Percentiles rank a stretch among this genome's conserved stretches.
Evolutionary conservation across 2,888 invertebrate species (phyloP).

Genomic region (Leuctra nigra): DNA sequence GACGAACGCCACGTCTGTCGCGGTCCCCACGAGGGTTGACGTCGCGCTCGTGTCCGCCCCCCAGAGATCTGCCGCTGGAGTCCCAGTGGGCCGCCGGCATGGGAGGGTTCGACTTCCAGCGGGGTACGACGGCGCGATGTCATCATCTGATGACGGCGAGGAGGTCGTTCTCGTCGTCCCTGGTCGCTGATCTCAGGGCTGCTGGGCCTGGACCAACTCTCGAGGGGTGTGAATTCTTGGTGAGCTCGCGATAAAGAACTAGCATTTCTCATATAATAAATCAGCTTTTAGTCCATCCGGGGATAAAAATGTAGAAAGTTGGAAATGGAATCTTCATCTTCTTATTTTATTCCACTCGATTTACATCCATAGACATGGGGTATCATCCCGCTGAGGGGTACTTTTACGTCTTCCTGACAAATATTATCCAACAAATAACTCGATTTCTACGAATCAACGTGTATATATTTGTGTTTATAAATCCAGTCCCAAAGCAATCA

Average conservation of each 20-base stretch:
- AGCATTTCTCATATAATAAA: neutral
- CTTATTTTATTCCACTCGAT: too few relatives aligned
- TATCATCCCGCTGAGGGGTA: too few relatives aligned
- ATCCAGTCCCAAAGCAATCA: too few relatives aligned
- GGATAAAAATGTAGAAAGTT: too few relatives aligned
- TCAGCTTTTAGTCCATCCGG: too few relatives aligned
- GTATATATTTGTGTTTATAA: too few relatives aligned
- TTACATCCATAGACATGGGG: too few relatives aligned
- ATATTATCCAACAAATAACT: too few relatives aligned
- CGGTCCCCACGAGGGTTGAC: constrained; percentile 22
- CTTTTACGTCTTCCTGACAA: too few relatives aligned
- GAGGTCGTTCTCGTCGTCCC: constrained; percentile 31
- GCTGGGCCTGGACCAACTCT: constrained; percentile 29
- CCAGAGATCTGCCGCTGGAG: constrained; percentile 32
- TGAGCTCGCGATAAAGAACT: constrained; percentile 22
- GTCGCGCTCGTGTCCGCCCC: constrained; percentile 27
- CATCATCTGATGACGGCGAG: constrained; percentile 28
- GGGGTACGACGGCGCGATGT: constrained; percentile 6
- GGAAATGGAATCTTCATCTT: too few relatives aligned
- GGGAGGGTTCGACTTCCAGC: constrained; percentile 34
- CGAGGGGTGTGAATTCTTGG: constrained; percentile 30
- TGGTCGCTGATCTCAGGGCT: constrained; percentile 31
- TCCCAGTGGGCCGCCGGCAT: constrained; percentile 41
- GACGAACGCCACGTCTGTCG: constrained; percentile 16
- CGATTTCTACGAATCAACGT: too few relatives aligned